These are phyloP conservation scores for Hippasteria phrygiana DNA, from an alignment of 53 echinoderm and acorn worm species.

Conservation along the genomic window DNA sequence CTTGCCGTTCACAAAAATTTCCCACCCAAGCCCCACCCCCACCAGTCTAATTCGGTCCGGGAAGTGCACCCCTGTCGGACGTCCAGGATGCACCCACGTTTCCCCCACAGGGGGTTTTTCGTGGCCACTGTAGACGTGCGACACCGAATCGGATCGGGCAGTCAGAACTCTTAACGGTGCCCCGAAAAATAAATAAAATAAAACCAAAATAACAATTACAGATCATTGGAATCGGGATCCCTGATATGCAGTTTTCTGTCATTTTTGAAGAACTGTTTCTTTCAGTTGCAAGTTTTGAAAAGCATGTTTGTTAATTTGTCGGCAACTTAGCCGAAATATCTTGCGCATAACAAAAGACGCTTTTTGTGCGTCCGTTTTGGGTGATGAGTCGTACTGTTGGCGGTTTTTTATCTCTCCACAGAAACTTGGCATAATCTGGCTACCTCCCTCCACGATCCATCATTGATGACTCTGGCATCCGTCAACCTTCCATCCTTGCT, in stretches of 20 bases:
- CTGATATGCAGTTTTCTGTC: too few species aligned
- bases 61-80: not conserved
- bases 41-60: not conserved
- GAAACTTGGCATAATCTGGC: not conserved
- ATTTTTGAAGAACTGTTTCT: not conserved
- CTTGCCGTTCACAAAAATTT: not conserved
- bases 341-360: not conserved
- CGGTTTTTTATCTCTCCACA: not conserved
- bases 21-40: not conserved
- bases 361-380: not conserved
- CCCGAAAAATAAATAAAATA: too few species aligned
- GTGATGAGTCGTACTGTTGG: not conserved
- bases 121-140: conserved; percentile 1
- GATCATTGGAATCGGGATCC: too few species aligned
- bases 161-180: too few species aligned
- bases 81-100: conserved; percentile 36
- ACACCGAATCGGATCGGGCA: not conserved
- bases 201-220: too few species aligned
- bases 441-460: not conserved
- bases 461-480: not conserved
- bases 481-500: conserved; percentile 1
- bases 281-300: too few species aligned
- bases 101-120: conserved; percentile 42
- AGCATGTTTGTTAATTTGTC: not conserved
- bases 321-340: too few species aligned